Evolutionary conservation across 2,113 vertebrate species (phyloP).

Genomic region (Progne subis): DNA sequence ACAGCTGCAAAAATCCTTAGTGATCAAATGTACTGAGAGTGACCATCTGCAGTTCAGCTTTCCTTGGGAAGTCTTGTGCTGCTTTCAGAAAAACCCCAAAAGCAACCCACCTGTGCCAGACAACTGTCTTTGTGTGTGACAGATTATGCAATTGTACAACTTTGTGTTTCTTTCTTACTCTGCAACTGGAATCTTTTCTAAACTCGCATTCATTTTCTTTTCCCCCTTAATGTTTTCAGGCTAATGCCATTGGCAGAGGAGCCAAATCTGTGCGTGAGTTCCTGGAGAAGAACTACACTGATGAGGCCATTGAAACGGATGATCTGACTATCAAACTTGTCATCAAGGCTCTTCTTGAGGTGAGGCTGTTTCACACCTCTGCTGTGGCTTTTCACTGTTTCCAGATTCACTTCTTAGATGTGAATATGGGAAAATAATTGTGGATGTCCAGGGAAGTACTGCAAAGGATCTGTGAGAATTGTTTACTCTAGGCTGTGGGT

Average conservation of each 20-base stretch:
- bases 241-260: constrained; percentile 86
- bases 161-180: neutral
- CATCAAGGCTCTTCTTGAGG: constrained; percentile 86
- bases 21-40: neutral
- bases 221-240: constrained; percentile 53
- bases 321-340: constrained; percentile 84
- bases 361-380: constrained; percentile 6
- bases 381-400: neutral
- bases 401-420: neutral
- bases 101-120: neutral
- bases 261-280: constrained; percentile 88
- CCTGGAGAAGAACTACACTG: constrained; percentile 86
- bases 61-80: neutral
- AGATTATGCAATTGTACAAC: neutral
- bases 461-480: neutral
- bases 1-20: neutral
- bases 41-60: neutral
- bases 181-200: neutral
- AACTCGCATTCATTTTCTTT: neutral
- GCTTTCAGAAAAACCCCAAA: neutral
- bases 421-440: neutral
- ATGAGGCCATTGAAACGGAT: constrained; percentile 85
- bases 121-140: neutral
- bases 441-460: no score
- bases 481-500: accelerated